phyloP scores from a whole-genome alignment of 2,113 vertebrate species.

The Ageneiosus marmoratus region DNA sequence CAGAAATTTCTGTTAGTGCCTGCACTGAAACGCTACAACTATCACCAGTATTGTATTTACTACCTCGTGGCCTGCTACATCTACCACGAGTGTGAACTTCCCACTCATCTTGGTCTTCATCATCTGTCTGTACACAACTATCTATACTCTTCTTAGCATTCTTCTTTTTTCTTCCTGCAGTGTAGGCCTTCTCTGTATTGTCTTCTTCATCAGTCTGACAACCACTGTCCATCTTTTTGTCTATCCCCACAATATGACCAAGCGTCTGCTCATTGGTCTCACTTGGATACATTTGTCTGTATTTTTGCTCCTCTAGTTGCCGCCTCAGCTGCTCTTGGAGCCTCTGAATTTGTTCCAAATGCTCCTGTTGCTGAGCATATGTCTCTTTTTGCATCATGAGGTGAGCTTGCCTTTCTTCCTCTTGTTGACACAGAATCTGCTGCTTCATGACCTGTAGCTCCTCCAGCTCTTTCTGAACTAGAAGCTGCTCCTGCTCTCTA shows the following conservation, averaged over 20 bases:
- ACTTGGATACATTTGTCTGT: constrained; percentile 77
- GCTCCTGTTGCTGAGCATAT: constrained; percentile 90
- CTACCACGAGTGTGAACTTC: constrained; percentile 82
- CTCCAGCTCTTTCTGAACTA: constrained; percentile 96
- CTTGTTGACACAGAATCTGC: constrained; percentile 90
- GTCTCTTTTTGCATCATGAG: constrained; percentile 98
- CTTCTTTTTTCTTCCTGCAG: constrained; percentile 82
- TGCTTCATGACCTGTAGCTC: constrained; percentile 97
- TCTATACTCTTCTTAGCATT: constrained; percentile 89
- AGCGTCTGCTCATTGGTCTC: constrained; percentile 62
- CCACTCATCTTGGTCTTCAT: constrained; percentile 98
- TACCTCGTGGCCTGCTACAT: constrained; percentile 81
- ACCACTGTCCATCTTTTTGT: constrained; percentile 92
- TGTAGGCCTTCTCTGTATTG: constrained; percentile 80
- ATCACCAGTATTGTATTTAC: constrained; percentile 80
- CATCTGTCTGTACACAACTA: constrained; percentile 96
- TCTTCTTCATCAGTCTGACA: constrained; percentile 97
- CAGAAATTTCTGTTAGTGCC: constrained; percentile 94
- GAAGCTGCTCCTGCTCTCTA: constrained; percentile 92
- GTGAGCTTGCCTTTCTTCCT: constrained; percentile 95
- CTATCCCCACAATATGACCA: constrained; percentile 62
- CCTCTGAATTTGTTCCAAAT: constrained; percentile 95
- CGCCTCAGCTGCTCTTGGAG: constrained; percentile 94
- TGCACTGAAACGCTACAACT: constrained; percentile 87
- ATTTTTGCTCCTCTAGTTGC: constrained; percentile 93